Conservation (phyloP, 2,888 invertebrate species). For the Cantharis rustica region DNA sequence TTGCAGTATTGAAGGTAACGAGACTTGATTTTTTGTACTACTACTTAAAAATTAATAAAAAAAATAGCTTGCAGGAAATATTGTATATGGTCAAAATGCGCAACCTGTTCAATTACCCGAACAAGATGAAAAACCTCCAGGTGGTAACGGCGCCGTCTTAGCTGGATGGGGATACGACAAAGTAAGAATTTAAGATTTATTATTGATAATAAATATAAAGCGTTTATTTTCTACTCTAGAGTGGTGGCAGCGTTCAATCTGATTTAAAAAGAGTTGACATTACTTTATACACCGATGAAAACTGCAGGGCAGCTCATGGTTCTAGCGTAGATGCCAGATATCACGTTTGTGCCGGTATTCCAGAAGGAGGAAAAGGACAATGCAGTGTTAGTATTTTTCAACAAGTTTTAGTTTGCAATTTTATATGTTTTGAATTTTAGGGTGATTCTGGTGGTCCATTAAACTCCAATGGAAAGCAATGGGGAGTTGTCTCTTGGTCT, state of each 20-base stretch:
- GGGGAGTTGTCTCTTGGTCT: constrained; percentile 37
- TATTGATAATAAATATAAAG: no score
- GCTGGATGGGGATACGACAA: constrained; percentile 36
- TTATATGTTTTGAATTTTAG: no score
- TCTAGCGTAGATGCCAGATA: neutral
- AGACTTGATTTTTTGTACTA: no score
- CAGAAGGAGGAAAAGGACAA: constrained; percentile 32
- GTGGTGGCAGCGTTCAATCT: constrained; percentile 48
- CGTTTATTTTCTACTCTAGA: constrained; percentile 39
- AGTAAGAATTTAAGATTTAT: no score
- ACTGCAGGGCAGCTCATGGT: constrained; percentile 8
- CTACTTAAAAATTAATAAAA: no score
- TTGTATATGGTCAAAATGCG: constrained; percentile 28
- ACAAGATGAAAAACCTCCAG: constrained; percentile 27
- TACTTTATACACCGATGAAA: constrained; percentile 46
- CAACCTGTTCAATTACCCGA: constrained; percentile 31
- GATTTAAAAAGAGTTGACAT: constrained; percentile 52
- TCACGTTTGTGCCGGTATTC: constrained; percentile 53
- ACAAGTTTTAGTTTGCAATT: no score
- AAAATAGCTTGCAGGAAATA: constrained; percentile 35
- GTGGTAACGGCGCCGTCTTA: constrained; percentile 29
- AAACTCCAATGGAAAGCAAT: constrained; percentile 26
- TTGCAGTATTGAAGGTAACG: constrained; percentile 38
- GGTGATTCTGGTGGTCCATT: constrained; percentile 31
- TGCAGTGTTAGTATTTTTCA: neutral